Evolutionary conservation across 2,113 vertebrate species (phyloP), one percentile per base, ranked within the genome.

Genomic region (Herpetotheres cachinnans): DNA sequence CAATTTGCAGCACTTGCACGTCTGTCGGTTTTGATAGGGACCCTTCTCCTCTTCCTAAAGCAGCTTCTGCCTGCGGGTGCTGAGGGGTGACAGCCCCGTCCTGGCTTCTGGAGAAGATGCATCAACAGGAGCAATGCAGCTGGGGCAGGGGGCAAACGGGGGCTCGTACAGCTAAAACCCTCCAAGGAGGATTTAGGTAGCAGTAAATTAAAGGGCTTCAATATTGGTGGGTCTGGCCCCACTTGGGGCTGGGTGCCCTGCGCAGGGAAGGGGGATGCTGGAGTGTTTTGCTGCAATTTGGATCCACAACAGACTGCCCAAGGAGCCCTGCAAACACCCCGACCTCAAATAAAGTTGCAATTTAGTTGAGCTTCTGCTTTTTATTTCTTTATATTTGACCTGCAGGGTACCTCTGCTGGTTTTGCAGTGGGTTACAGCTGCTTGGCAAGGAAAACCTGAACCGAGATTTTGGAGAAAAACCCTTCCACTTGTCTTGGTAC

Each of bases 131-230:
- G 27, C 9, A n/a, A 8, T 18, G 27, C 36, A 25, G 36, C 72
- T 66, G 63, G 20, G 49, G n/a, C 85, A 82, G n/a, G 9, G 15
- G 15, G 25, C 1, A 63, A 72, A 59, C 0, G 1, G 17, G 38
- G 6, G 12, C 32, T 86, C 0, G 0, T 22, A 40, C 87, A 55
- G 38, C 44, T n/a, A 15, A 80, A 93, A 59, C 8, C 3, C 44
- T 80, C 32, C 0, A 0, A 61, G 52, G 4, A 50, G 52, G 19
- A 17, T 58, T 80, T 36, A 40, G 30, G 6, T 63, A 61, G 72
- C 44, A 61, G 27, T 44, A 80, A 55, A 70, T 78, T 20, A 69
- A 46, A 74, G 44, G 49, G 25, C 26, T 86, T 49, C 5, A 15
- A 14, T 44, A 27, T 58, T 14, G 2, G 16, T 59, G 63, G 4